Evolutionary conservation across 2,113 vertebrate species (phyloP).

Genomic region (Petrocephalus microphthalmus): DNA sequence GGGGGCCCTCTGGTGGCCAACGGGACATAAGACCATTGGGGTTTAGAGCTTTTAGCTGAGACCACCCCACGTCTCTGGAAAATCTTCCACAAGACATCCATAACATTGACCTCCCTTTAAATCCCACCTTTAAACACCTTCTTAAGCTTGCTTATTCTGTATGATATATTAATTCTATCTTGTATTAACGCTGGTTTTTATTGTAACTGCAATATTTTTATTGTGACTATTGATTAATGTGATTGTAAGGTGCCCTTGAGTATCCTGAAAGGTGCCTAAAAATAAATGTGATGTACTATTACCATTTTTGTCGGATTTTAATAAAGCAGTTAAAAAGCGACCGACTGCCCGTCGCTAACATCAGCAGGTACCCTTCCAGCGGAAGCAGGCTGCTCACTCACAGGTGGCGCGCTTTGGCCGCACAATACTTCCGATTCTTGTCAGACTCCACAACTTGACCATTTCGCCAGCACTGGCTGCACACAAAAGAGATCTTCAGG

Average conservation of each 20-base stretch:
- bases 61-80: too few species aligned
- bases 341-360: background rate
- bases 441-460: conserved; percentile 91
- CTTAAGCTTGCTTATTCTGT: too few species aligned
- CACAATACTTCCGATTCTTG: conserved; percentile 93
- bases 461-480: conserved; percentile 87
- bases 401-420: conserved; percentile 91
- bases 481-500: conserved; percentile 95
- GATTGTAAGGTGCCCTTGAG: background rate
- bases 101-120: too few species aligned
- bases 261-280: background rate
- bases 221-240: too few species aligned
- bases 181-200: too few species aligned
- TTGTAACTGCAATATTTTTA: too few species aligned
- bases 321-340: background rate
- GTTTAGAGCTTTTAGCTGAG: too few species aligned
- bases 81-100: too few species aligned
- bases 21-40: background rate
- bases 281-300: background rate
- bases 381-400: conserved; percentile 58
- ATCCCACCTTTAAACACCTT: too few species aligned
- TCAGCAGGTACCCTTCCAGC: too few species aligned
- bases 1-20: background rate
- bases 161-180: too few species aligned
- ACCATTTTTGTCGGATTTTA: background rate